phyloP scores from a whole-genome alignment of 2,113 vertebrate genomes.

The Eulemur macaco region DNA sequence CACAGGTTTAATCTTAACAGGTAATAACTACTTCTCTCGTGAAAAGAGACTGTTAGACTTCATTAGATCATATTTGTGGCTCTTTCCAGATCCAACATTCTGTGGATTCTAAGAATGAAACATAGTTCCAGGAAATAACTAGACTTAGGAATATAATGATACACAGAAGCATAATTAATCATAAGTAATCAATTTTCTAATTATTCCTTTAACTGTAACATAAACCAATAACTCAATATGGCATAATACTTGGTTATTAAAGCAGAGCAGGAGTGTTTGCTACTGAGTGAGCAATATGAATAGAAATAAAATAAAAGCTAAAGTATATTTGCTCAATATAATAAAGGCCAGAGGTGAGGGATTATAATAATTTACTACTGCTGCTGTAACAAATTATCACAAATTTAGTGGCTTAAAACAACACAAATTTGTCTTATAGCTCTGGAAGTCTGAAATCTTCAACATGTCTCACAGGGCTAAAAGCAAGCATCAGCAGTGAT shows the following conservation, averaged over 20 bases:
- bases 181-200: slow-evolving; percentile 40
- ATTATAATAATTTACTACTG: not conserved
- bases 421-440: not conserved
- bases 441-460: not conserved
- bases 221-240: not conserved
- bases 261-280: not conserved
- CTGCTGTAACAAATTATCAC: not conserved
- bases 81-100: not conserved
- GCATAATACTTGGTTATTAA: not conserved
- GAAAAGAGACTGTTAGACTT: not conserved
- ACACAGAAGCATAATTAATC: slow-evolving; percentile 26
- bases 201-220: slow-evolving; percentile 3
- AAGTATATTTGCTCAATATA: not conserved
- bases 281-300: not conserved
- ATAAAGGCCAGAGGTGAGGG: not conserved
- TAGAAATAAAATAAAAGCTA: slow-evolving; percentile 21
- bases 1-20: not conserved
- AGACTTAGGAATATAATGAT: not conserved
- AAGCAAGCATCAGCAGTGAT: not conserved
- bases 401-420: not conserved
- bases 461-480: not conserved
- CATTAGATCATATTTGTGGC: not conserved
- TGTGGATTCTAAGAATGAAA: slow-evolving; percentile 38
- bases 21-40: not conserved
- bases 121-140: not conserved